These are phyloP conservation scores for Tetragnatha versicolor DNA, from an alignment of 1,140 invertebrate genomes.

Conservation along the genomic window DNA sequence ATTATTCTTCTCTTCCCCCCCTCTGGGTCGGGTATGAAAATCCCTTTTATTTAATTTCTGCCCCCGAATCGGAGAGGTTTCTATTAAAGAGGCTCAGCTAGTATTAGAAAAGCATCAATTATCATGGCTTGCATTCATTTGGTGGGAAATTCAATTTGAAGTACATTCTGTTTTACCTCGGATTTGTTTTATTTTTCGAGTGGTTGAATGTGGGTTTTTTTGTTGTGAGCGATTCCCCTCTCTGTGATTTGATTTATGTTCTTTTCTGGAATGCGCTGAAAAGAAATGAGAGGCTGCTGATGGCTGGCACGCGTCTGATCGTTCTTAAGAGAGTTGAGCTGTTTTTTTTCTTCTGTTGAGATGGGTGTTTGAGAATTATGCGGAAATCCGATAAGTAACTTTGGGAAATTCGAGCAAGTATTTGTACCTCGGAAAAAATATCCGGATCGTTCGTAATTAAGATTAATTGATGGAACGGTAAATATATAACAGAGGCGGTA, in stretches of 20 bases:
- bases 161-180: conserved; percentile 4
- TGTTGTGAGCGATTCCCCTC: no score
- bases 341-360: no score
- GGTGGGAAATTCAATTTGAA: conserved; percentile 45
- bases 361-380: no score
- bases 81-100: not conserved
- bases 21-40: conserved; percentile 32
- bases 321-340: no score
- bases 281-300: no score
- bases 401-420: no score
- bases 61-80: not conserved
- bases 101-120: conserved; percentile 55
- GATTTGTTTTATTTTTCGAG: conserved; percentile 13
- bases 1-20: not conserved
- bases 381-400: no score
- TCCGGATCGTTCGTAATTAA: no score
- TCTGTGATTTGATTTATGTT: conserved; percentile 50
- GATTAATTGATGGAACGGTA: no score
- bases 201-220: conserved; percentile 9
- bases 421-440: no score
- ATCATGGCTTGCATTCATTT: conserved; percentile 37
- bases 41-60: conserved; percentile 46
- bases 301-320: no score
- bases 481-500: no score
- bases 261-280: conserved; percentile 8